Conservation (phyloP, 2,797 vertebrate genomes). For the Spinibarbus caldwelli region DNA sequence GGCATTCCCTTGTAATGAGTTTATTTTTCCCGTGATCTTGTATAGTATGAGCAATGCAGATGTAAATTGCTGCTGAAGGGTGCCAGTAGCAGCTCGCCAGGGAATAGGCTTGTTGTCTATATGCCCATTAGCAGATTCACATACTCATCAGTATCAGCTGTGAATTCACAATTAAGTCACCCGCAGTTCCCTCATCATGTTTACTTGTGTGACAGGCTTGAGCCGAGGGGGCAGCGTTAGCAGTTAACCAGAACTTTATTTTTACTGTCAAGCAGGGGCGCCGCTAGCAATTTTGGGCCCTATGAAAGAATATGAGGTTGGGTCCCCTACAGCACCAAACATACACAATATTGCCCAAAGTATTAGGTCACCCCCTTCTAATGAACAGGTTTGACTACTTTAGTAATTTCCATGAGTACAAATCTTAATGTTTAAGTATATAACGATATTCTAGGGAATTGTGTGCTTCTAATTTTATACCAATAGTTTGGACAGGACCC, state of each 20-base stretch:
- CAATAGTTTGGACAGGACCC: too few relatives aligned
- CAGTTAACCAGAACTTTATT: conserved; percentile 12
- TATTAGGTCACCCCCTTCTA: too few relatives aligned
- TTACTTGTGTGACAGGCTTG: conserved; percentile 24
- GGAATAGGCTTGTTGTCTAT: conserved; percentile 36
- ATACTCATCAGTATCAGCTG: conserved; percentile 29
- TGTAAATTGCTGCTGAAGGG: conserved; percentile 26
- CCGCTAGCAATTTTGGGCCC: too few relatives aligned
- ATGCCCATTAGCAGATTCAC: conserved; percentile 36
- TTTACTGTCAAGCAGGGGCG: not conserved
- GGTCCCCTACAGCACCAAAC: too few relatives aligned
- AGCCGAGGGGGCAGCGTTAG: not conserved
- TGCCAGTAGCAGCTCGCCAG: conserved; percentile 17
- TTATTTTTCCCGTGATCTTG: conserved; percentile 13
- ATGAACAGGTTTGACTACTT: too few relatives aligned
- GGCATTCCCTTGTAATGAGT: conserved; percentile 47
- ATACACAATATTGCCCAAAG: too few relatives aligned
- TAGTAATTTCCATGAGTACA: too few relatives aligned
- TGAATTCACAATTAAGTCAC: conserved; percentile 42
- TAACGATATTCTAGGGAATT: too few relatives aligned
- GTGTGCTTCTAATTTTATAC: too few relatives aligned
- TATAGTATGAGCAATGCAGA: conserved; percentile 31
- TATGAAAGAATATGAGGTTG: too few relatives aligned
- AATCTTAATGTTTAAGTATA: too few relatives aligned
- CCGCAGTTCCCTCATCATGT: conserved; percentile 10